These are phyloP conservation scores for Zele albiditarsus DNA, from an alignment of 2,888 invertebrate species.

Conservation along the genomic window DNA sequence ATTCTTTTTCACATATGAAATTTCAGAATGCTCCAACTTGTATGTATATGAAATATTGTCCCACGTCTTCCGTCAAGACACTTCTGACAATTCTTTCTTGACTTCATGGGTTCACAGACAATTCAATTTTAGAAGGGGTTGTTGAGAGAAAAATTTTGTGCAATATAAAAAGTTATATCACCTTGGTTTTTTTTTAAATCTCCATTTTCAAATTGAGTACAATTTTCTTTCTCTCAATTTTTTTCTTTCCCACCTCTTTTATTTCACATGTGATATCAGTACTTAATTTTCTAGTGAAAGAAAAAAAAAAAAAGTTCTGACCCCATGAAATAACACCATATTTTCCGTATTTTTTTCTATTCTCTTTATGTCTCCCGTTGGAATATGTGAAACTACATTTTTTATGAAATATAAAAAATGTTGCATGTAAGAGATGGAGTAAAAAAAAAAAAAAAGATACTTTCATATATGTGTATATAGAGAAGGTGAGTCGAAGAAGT, in stretches of 20 bases:
- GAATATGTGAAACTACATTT: background rate
- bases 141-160: background rate
- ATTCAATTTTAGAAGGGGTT: background rate
- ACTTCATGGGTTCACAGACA: constrained; percentile 2
- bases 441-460: background rate
- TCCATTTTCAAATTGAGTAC: background rate
- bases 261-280: background rate
- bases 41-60: background rate
- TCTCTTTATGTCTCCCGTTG: background rate
- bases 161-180: background rate
- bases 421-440: background rate
- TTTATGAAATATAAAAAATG: constrained; percentile 28
- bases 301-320: background rate
- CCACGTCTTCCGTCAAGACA: background rate
- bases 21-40: background rate
- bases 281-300: background rate
- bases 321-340: background rate
- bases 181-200: background rate
- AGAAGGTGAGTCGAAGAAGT: constrained; percentile 10
- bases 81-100: background rate
- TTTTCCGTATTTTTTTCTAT: background rate
- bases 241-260: background rate
- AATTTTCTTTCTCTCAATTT: background rate
- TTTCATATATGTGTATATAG: background rate
- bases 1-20: constrained; percentile 1